These are phyloP conservation scores for Corythaixoides concolor DNA, from an alignment of 2,113 vertebrate species.

Conservation along the genomic window DNA sequence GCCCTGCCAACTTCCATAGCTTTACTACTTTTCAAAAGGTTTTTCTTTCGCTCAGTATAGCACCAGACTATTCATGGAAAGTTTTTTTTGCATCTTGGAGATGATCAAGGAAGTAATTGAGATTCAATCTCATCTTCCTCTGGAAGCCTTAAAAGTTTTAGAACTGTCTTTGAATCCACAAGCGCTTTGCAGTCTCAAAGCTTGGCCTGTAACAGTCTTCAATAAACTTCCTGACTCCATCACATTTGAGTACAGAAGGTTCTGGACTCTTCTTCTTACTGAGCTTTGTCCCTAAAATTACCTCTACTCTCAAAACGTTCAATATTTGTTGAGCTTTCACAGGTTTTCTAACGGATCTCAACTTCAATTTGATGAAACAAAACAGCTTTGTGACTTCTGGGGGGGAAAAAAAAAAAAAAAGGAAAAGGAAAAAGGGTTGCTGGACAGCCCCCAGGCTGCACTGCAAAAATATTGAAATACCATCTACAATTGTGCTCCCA, in stretches of 20 bases:
- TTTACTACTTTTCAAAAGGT: neutral
- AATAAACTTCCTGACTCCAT: accelerated
- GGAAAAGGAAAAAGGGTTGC: neutral
- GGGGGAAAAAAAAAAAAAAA: too few species aligned
- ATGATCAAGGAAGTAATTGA: neutral
- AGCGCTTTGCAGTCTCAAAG: accelerated
- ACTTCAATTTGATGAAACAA: neutral
- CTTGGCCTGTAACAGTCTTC: neutral
- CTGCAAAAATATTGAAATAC: neutral
- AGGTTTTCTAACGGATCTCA: neutral
- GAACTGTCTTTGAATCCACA: neutral
- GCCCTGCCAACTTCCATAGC: neutral
- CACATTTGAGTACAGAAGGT: neutral
- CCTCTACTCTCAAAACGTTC: neutral
- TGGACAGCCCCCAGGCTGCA: neutral
- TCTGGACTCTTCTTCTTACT: neutral
- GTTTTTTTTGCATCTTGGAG: neutral
- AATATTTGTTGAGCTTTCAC: neutral
- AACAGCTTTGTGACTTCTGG: neutral
- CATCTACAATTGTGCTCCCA: too few species aligned
- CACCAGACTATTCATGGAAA: neutral
- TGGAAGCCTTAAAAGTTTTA: neutral
- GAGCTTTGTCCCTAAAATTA: neutral
- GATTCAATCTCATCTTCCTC: neutral
- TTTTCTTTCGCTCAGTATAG: neutral